Percentiles rank a stretch among this genome's conserved stretches.
These are phyloP conservation scores for Okapia johnstoni DNA, from an alignment of 2,113 vertebrate species.

Conservation along the genomic window DNA sequence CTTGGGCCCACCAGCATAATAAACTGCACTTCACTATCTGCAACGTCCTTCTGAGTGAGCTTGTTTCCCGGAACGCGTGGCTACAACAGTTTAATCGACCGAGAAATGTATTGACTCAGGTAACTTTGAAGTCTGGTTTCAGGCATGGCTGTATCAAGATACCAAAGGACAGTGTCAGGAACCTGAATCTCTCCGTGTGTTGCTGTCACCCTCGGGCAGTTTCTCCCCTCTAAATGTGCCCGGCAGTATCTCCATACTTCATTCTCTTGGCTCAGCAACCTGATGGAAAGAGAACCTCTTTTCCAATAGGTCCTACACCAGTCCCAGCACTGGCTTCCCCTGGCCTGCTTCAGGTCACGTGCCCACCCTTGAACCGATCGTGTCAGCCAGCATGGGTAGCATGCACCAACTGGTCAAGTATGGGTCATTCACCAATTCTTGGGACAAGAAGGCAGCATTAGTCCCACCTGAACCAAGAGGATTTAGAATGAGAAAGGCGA, in stretches of 20 bases:
- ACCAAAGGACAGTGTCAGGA: not conserved
- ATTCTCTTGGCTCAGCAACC: not conserved
- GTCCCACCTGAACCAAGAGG: not conserved
- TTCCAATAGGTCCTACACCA: not conserved
- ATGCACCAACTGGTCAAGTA: accelerated
- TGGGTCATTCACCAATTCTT: not conserved
- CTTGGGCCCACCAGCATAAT: no score
- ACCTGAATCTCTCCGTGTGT: not conserved
- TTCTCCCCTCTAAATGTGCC: no score
- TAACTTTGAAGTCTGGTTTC: not conserved
- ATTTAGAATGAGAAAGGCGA: not conserved
- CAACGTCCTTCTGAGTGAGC: no score
- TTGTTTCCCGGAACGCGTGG: no score
- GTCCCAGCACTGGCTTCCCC: not conserved
- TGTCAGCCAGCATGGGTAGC: no score
- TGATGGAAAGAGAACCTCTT: not conserved
- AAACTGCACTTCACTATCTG: no score
- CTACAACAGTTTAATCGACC: not conserved
- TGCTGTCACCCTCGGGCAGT: no score
- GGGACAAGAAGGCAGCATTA: accelerated
- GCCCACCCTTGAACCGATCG: not conserved
- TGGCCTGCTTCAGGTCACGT: not conserved
- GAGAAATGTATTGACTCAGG: not conserved
- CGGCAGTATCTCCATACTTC: not conserved
- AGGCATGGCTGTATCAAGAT: not conserved